A percentile compares a stretch with the other conserved stretches of the same genome.
Evolutionary conservation across 2,797 vertebrate genomes (phyloP).

Genomic region (Rhinogobio ventralis): DNA sequence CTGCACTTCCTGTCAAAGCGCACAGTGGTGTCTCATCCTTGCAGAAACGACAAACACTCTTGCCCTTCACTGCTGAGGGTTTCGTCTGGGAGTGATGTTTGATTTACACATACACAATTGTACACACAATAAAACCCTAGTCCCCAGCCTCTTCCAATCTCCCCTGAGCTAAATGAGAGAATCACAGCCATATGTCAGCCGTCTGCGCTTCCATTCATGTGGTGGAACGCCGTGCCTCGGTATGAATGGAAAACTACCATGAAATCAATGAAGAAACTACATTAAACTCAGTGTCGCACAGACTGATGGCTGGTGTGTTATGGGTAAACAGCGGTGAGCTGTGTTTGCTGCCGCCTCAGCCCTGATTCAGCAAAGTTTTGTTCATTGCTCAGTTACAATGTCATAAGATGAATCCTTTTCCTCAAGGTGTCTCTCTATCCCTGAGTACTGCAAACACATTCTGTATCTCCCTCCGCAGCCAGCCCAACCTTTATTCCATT

Average conservation of each 20-base stretch:
- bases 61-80: slow-evolving; percentile 2
- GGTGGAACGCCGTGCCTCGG: neutral
- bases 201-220: slow-evolving; percentile 25
- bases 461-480: neutral
- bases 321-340: slow-evolving; percentile 4
- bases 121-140: slow-evolving; percentile 36
- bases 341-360: slow-evolving; percentile 21
- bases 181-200: slow-evolving; percentile 51
- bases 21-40: slow-evolving; percentile 24
- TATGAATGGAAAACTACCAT: slow-evolving; percentile 51
- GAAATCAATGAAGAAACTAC: slow-evolving; percentile 46
- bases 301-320: slow-evolving; percentile 15
- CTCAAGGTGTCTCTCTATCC: neutral
- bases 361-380: slow-evolving; percentile 37
- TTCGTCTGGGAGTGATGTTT: slow-evolving; percentile 36
- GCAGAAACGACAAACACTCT: slow-evolving; percentile 28
- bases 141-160: slow-evolving; percentile 28
- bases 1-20: slow-evolving; percentile 39
- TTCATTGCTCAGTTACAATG: slow-evolving; percentile 10
- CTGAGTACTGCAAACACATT: neutral
- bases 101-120: slow-evolving; percentile 24
- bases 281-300: slow-evolving; percentile 7
- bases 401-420: slow-evolving; percentile 21
- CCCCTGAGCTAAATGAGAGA: slow-evolving; percentile 38
- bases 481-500: neutral